A percentile compares a stretch with the other conserved stretches of the same genome.
phyloP scores from a whole-genome alignment of 2,797 vertebrate genomes.

The Chelonia mydas region DNA sequence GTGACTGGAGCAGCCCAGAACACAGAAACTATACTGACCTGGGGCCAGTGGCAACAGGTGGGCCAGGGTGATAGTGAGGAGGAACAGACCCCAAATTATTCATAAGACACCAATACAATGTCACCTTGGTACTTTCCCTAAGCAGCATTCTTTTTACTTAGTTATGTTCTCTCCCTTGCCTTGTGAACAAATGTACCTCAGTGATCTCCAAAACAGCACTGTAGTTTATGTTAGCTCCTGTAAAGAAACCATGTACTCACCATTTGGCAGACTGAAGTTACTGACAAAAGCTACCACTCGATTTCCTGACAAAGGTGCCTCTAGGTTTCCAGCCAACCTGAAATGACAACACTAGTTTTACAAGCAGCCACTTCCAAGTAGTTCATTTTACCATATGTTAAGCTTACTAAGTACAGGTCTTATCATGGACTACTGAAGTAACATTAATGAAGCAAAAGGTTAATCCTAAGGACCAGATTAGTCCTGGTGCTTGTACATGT shows the following conservation, averaged over 20 bases:
- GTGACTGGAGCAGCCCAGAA: neutral
- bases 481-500: neutral
- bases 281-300: conserved; percentile 27
- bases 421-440: rapidly evolving
- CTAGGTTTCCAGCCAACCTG: conserved; percentile 68
- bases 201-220: neutral
- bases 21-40: neutral
- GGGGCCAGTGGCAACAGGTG: neutral
- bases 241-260: conserved; percentile 50
- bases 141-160: neutral
- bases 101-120: neutral
- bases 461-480: neutral
- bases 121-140: neutral
- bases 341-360: conserved; percentile 25
- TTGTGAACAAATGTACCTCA: neutral
- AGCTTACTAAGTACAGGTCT: neutral
- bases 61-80: neutral
- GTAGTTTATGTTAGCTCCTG: neutral
- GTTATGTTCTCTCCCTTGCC: neutral
- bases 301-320: conserved; percentile 38
- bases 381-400: rapidly evolving
- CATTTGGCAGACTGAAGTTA: conserved; percentile 45
- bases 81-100: neutral
- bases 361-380: neutral
- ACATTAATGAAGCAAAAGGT: neutral